These are phyloP conservation scores for Phainopepla nitens DNA, from an alignment of 2,113 vertebrate species.

Conservation along the genomic window DNA sequence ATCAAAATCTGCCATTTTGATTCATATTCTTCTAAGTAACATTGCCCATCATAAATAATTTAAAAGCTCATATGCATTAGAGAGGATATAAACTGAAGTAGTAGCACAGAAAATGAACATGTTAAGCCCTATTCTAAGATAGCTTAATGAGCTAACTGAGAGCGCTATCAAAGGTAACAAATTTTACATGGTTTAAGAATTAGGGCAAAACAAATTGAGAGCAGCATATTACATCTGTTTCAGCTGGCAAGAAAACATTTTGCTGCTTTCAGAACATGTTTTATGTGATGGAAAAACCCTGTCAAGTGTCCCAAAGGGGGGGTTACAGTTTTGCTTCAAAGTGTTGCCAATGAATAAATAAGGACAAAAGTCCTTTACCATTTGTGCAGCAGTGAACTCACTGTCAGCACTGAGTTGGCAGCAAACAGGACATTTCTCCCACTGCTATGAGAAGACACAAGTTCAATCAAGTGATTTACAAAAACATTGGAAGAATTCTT, in stretches of 20 bases:
- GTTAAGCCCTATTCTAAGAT: not conserved
- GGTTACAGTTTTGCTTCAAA: not conserved
- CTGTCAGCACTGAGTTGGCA: not conserved
- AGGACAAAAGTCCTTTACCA: not conserved
- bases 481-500: not conserved
- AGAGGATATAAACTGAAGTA: not conserved
- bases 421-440: not conserved
- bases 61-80: not conserved
- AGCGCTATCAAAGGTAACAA: not conserved
- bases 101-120: not conserved
- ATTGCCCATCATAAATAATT: conserved; percentile 1
- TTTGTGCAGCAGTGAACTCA: not conserved
- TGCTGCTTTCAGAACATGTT: not conserved
- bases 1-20: not conserved
- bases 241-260: conserved; percentile 6
- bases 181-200: not conserved
- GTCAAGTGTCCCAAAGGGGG: not conserved
- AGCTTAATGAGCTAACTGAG: not conserved
- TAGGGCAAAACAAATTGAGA: conserved; percentile 19
- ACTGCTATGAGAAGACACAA: not conserved
- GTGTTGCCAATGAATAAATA: conserved; percentile 16
- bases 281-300: conserved; percentile 3
- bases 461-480: not conserved
- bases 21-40: not conserved
- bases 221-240: not conserved